Conservation (phyloP, 64 coral and sea anemone species). For the Pocillopora verrucosa region DNA sequence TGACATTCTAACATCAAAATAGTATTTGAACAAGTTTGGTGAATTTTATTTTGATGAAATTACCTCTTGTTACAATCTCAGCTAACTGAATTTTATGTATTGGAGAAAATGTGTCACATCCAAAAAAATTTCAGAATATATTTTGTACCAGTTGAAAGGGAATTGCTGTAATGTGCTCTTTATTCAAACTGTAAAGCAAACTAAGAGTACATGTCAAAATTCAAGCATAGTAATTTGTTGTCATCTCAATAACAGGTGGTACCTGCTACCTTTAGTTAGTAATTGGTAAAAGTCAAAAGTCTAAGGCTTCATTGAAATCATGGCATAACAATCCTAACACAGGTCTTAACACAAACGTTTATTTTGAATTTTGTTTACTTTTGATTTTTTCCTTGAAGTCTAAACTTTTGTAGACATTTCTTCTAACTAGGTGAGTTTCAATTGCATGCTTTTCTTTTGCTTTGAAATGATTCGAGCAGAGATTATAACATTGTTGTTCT, state of each 20-base stretch:
- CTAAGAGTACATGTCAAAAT: background rate
- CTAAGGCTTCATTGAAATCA: background rate
- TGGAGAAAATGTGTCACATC: background rate
- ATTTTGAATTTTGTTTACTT: too few relatives aligned
- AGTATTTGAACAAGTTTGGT: background rate
- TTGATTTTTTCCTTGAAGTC: too few relatives aligned
- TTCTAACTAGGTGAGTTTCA: background rate
- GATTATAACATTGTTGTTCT: too few relatives aligned
- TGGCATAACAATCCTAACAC: background rate
- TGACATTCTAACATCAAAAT: background rate
- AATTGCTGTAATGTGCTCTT: too few relatives aligned
- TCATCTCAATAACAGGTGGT: background rate
- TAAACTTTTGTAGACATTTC: background rate
- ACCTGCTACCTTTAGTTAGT: background rate
- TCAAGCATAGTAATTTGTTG: background rate
- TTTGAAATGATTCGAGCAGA: background rate
- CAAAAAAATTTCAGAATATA: background rate
- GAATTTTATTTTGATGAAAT: constrained; percentile 10
- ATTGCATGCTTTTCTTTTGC: background rate
- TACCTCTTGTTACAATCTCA: background rate
- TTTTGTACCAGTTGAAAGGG: too few relatives aligned
- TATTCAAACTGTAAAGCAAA: background rate
- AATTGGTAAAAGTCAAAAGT: background rate
- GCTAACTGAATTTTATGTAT: background rate
- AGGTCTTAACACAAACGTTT: too few relatives aligned